Percentiles rank a stretch among this genome's conserved stretches.
Evolutionary conservation across 2,888 invertebrate species (phyloP).

Genomic region (Tribolium freemani): DNA sequence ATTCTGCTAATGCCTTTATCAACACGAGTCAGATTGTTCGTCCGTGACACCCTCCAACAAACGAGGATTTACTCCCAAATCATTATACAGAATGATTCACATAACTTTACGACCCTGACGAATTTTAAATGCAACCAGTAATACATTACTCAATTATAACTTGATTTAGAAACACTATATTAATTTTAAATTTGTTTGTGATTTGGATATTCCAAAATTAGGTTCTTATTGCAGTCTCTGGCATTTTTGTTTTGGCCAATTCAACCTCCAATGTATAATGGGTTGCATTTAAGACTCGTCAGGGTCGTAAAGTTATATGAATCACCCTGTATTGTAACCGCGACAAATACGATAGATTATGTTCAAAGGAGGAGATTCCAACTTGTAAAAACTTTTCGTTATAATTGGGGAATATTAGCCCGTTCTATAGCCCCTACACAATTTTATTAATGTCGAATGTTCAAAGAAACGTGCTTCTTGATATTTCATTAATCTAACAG

Average conservation of each 20-base stretch:
- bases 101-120: too few species aligned
- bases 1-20: neutral
- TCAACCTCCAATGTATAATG: too few species aligned
- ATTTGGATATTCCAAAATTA: too few species aligned
- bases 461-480: neutral
- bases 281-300: too few species aligned
- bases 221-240: too few species aligned
- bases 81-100: too few species aligned
- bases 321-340: neutral
- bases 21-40: neutral
- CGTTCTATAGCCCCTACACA: neutral
- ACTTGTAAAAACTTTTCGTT: neutral
- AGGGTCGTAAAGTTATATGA: too few species aligned
- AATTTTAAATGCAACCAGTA: too few species aligned
- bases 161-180: too few species aligned
- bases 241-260: too few species aligned
- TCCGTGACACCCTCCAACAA: neutral
- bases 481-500: slow-evolving; percentile 7
- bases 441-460: neutral
- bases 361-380: neutral
- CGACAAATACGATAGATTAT: neutral
- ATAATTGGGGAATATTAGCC: neutral
- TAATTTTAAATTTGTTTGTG: too few species aligned
- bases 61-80: neutral
- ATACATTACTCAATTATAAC: too few species aligned